Conservation (phyloP, 2,797 vertebrate species). For the Darevskia mixta region DNA sequence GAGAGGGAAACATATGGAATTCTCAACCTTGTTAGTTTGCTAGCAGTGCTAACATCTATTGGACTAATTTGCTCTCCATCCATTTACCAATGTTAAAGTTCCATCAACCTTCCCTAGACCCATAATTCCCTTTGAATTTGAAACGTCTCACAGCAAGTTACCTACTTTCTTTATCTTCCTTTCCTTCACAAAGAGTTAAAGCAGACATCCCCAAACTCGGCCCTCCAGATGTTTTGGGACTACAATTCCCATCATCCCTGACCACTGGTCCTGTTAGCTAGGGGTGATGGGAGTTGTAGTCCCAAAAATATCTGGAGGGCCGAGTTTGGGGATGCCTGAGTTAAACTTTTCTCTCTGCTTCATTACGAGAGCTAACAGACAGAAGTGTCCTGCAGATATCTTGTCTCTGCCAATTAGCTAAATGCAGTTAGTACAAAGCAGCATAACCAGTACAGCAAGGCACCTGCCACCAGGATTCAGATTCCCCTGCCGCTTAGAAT, state of each 20-base stretch:
- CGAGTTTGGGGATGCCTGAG: not conserved
- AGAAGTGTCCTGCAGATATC: not conserved
- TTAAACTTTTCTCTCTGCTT: conserved; percentile 2
- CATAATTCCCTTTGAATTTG: conserved; percentile 53
- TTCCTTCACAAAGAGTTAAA: conserved; percentile 37
- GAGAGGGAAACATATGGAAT: not conserved
- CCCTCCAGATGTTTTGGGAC: too few species aligned
- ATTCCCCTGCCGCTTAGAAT: conserved; percentile 45
- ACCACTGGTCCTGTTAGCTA: too few species aligned
- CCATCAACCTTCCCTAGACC: conserved; percentile 35
- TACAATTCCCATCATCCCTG: too few species aligned
- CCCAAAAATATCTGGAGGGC: too few species aligned
- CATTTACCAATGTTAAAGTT: conserved; percentile 42
- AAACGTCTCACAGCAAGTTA: conserved; percentile 25
- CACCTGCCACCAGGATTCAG: not conserved
- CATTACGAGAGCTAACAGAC: not conserved
- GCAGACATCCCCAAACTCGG: too few species aligned
- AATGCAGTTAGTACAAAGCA: conserved; percentile 7
- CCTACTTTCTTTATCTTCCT: conserved; percentile 2
- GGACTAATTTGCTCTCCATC: not conserved
- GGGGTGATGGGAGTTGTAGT: too few species aligned
- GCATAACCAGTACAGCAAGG: conserved; percentile 9
- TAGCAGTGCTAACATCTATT: not conserved
- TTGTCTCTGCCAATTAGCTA: conserved; percentile 24
- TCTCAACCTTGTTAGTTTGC: not conserved